Evolutionary conservation across 2,113 vertebrate species (phyloP), one percentile per base, ranked within the genome.

Genomic region (Periophthalmodon schlosseri): DNA sequence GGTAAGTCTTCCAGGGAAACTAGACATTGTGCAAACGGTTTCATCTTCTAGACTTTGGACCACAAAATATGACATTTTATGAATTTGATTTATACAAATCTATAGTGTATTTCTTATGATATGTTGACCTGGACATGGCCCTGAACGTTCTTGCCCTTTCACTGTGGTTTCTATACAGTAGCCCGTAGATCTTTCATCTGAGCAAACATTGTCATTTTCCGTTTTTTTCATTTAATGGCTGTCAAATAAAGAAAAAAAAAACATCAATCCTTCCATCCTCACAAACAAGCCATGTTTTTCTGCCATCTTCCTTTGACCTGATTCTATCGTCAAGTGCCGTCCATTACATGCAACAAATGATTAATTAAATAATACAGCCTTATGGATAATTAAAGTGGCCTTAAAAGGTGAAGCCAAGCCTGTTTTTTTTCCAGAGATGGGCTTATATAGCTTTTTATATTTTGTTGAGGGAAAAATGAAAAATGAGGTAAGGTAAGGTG

Each of bases 391-490:
- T 65, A 65, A 65, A 44, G 3, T 65, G 63, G 34, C 61, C 61
- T 39, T 20, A 65, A 65, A 65, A 65, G 61, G 33, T 36, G 16
- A 39, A 20, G 34, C 34, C 33, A 20, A 64, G 15, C 15, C 5
- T 36, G 14, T 18, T 36, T 61, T 60, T 33, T 4, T n/a, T 44
- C 39, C 18, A 21, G 34, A 11, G 20, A 65, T 11, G 34, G 34
- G 8, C 18, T n/a, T n/a, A 13, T 65, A 39, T 44, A 11, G 12
- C 4, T 60, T 23, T 60, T 56, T 60, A 24, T 24, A 11, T 65
- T 36, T 65, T 61, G 80, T 78, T 84, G 82, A 87, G 83, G 86
- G 81, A 77, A 76, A 86, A 70, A 87, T 74, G 72, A 86, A 83
- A 72, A 84, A 88, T 83, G 83, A 76, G 81, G 83, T 81, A 34